Base-by-base conservation (phyloP, 2,797 vertebrate genomes). In the Chelon auratus region DNA sequence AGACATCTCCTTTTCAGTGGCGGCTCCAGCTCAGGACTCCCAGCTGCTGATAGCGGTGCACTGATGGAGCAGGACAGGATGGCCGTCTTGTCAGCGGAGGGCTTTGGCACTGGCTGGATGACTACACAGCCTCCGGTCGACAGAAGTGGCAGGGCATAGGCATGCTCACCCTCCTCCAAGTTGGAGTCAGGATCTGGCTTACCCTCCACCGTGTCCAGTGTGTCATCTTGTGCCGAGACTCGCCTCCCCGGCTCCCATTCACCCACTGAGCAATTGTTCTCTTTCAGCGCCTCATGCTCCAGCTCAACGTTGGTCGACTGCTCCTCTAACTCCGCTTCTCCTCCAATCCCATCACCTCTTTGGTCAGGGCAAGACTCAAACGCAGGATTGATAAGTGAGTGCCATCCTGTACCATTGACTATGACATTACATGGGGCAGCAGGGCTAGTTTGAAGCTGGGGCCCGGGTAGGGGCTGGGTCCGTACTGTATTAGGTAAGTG, bases 81-180 rank as follows among this genome's bases (percentile, higher is more conserved):
- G 89, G 96, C 97, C 3, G 92, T 89, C 86, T 96, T 95, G 95
- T 99, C 98, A 89, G 97, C 93, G 72, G 95, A 93, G 81, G 96
- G 95, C 94, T 98, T 99, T 95, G 97, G 97, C 96, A 99, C 97
- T 89, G 97, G 97, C 95, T 99, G 98, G 92, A 99, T 98, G 92
- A 99, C 96, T 39, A 93, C 92, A 22, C 97, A 99, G 87, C 97
- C 97, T 95, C 89, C 91, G 0, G 92, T 95, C 87, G 97, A 97
- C 91, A 99, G 94, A 94, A 98, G 95, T 22, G 97, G 96, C 91
- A 99, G 92, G 77, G 97, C 95, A 15, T 98, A 99, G 0, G 96
- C 96, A 72, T 98, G 97, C 92, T 99, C 98, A 1, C 89, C 91
- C 1, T 97, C 97, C 72, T 97, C 96, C 68, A 95, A 93, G 72